Conservation (phyloP, 2,113 vertebrate species). For the Cygnus atratus region DNA sequence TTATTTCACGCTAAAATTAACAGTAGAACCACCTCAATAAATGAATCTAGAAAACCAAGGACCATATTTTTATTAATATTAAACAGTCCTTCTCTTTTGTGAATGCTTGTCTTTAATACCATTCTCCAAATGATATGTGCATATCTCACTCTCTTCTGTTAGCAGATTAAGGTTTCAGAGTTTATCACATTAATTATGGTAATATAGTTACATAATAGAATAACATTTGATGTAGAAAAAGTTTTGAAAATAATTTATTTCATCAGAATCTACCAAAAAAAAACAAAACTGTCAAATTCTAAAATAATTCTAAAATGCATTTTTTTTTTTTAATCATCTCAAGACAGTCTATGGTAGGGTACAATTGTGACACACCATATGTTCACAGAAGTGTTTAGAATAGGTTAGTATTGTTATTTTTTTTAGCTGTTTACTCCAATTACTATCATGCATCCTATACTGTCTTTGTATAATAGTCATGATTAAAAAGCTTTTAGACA, state of each 20-base stretch:
- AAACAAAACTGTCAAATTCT: background rate
- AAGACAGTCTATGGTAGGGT: background rate
- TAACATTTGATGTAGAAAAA: background rate
- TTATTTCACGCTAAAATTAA: constrained; percentile 3
- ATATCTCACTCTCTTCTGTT: background rate
- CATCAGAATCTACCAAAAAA: background rate
- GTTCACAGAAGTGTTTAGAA: background rate
- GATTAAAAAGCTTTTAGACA: background rate
- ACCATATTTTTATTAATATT: constrained; percentile 43
- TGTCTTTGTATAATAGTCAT: background rate
- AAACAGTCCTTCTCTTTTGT: background rate
- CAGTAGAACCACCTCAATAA: background rate
- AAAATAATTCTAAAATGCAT: background rate
- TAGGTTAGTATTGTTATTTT: background rate
- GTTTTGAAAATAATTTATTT: background rate
- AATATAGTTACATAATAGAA: background rate
- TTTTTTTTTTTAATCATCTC: background rate
- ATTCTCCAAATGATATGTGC: background rate
- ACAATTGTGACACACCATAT: background rate
- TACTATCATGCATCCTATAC: background rate
- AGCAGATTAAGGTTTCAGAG: background rate
- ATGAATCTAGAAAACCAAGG: background rate
- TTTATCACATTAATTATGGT: background rate
- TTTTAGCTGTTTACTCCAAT: background rate
- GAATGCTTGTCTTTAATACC: background rate